Percentiles rank a stretch among this genome's conserved stretches.
phyloP scores from a whole-genome alignment of 2,797 vertebrate species.

The Chelmon rostratus region DNA sequence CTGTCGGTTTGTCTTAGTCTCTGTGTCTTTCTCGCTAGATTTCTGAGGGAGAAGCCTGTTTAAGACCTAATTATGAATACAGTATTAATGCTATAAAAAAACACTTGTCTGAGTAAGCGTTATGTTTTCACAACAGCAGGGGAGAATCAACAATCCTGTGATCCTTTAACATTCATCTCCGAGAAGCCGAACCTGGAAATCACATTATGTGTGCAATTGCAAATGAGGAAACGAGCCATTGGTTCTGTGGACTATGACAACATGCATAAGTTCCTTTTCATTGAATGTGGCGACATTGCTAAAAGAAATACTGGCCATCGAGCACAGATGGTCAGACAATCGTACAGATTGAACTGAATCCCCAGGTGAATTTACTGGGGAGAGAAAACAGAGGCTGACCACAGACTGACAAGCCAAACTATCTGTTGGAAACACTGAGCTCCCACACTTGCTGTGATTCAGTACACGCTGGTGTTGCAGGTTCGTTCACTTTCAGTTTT shows the following conservation, averaged over 20 bases:
- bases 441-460: too few species aligned
- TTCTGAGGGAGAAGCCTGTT: conserved; percentile 37
- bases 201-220: background rate
- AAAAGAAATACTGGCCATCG: background rate
- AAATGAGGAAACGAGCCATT: too few species aligned
- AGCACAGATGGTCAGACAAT: background rate
- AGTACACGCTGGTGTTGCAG: background rate
- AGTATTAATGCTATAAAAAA: conserved; percentile 32
- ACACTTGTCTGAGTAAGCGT: conserved; percentile 18
- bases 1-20: conserved; percentile 47
- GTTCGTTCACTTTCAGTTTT: background rate
- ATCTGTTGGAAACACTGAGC: background rate
- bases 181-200: conserved; percentile 1
- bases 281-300: background rate
- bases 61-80: conserved; percentile 46
- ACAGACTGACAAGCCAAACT: background rate
- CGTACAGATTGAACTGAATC: background rate
- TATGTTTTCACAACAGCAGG: conserved; percentile 23
- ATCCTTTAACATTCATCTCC: conserved; percentile 8
- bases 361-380: background rate
- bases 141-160: conserved; percentile 4
- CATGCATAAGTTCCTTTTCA: background rate
- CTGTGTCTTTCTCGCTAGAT: conserved; percentile 12
- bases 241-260: background rate
- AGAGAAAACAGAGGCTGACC: background rate